phyloP scores from a whole-genome alignment of 2,888 invertebrate genomes.

The Lithophane socia region DNA sequence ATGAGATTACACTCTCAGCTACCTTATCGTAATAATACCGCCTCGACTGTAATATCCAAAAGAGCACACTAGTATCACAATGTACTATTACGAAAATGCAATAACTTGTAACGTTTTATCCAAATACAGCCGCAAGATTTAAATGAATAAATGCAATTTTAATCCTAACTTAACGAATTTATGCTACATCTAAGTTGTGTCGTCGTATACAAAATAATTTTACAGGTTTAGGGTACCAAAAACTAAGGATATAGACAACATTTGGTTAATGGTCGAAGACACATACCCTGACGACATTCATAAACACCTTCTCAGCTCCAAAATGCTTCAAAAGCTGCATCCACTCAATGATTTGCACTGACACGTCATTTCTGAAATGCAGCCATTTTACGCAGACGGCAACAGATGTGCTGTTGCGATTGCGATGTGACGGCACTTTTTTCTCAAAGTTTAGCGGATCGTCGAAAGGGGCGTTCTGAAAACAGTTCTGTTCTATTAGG shows the following conservation, averaged over 20 bases:
- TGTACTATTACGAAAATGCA: too few species aligned
- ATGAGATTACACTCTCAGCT: too few species aligned
- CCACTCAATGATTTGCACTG: constrained; percentile 48
- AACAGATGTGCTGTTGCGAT: constrained; percentile 8
- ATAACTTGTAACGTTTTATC: too few species aligned
- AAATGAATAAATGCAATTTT: too few species aligned
- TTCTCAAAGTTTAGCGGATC: background rate
- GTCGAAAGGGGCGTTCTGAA: constrained; percentile 17
- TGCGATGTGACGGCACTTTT: background rate
- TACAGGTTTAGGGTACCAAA: background rate
- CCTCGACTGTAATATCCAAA: too few species aligned
- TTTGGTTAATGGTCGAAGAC: too few species aligned
- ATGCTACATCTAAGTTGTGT: too few species aligned
- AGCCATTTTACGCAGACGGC: constrained; percentile 53
- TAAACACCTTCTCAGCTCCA: constrained; percentile 41
- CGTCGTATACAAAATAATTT: background rate
- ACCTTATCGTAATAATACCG: too few species aligned
- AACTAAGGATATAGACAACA: background rate
- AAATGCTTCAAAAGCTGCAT: constrained; percentile 43
- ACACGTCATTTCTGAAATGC: constrained; percentile 38
- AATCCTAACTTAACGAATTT: too few species aligned
- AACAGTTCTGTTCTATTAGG: background rate
- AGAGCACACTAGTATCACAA: too few species aligned
- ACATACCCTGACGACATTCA: constrained; percentile 45
- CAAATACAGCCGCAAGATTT: too few species aligned